Conservation (phyloP, 2,113 vertebrate species). For the Pelobates fuscus region DNA sequence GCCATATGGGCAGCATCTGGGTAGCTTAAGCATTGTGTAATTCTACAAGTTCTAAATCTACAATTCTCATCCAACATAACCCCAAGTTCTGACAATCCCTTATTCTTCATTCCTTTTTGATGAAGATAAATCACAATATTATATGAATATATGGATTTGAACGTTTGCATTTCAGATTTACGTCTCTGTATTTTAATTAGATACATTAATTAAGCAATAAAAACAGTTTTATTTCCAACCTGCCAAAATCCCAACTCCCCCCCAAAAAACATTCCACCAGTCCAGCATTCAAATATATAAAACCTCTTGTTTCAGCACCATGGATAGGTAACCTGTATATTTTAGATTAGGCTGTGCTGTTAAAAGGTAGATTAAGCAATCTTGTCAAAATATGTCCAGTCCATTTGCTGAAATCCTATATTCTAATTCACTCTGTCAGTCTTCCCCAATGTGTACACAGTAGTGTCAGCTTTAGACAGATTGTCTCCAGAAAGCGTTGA, state of each 20-base stretch:
- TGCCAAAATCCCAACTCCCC: too few relatives aligned
- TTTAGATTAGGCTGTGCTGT: too few relatives aligned
- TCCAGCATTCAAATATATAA: too few relatives aligned
- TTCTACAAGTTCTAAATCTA: not conserved
- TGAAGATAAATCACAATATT: too few relatives aligned
- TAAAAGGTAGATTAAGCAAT: not conserved
- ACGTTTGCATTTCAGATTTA: too few relatives aligned
- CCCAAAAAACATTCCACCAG: too few relatives aligned
- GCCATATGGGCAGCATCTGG: not conserved
- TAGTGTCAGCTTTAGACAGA: slow-evolving; percentile 37
- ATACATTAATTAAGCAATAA: too few relatives aligned
- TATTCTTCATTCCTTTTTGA: not conserved
- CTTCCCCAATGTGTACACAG: slow-evolving; percentile 25
- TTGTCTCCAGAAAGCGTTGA: slow-evolving; percentile 12
- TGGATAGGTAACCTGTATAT: too few relatives aligned
- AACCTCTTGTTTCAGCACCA: too few relatives aligned
- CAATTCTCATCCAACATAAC: not conserved
- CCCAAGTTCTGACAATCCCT: not conserved
- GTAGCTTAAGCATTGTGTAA: not conserved
- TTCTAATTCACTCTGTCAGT: slow-evolving; percentile 31
- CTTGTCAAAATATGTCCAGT: slow-evolving; percentile 24
- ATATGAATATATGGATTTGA: too few relatives aligned
- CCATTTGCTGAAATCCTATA: slow-evolving; percentile 19
- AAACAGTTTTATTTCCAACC: too few relatives aligned
- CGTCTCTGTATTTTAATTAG: too few relatives aligned